Conservation (phyloP, 1,140 invertebrate genomes). For the Pachyrhynchus sulphureomaculatus region DNA sequence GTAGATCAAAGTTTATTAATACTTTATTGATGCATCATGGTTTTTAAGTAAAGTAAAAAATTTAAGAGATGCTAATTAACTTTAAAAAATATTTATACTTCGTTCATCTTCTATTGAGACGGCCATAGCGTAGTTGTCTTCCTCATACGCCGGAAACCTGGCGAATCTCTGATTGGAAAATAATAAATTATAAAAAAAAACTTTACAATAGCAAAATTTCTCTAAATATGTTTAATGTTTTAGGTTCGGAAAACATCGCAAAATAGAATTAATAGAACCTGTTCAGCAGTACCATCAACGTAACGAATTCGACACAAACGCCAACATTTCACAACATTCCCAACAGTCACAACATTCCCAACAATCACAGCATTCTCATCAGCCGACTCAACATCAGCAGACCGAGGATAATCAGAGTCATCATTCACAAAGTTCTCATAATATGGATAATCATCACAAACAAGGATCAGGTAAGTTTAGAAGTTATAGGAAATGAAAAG, state of each 20-base stretch:
- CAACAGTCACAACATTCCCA: constrained; percentile 22
- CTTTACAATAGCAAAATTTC: too few species aligned
- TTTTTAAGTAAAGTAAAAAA: too few species aligned
- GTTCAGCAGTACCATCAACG: constrained; percentile 43
- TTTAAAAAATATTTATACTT: too few species aligned
- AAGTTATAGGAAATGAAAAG: too few species aligned
- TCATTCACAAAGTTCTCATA: constrained; percentile 30
- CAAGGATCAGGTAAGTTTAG: too few species aligned
- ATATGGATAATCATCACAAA: constrained; percentile 23
- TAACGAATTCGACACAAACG: constrained; percentile 46
- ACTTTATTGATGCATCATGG: too few species aligned
- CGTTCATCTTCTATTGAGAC: too few species aligned
- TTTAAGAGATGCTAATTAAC: too few species aligned
- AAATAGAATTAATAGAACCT: constrained; percentile 58
- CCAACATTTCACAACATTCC: constrained; percentile 27
- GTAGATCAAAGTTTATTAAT: background rate
- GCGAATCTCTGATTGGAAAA: too few species aligned
- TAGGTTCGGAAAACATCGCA: constrained; percentile 75
- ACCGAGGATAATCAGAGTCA: background rate
- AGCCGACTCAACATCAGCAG: background rate
- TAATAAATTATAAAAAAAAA: too few species aligned
- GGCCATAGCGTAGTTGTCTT: too few species aligned
- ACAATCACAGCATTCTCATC: background rate
- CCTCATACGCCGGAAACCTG: too few species aligned
- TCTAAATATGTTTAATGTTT: constrained; percentile 5